A percentile compares a stretch with the other conserved stretches of the same genome.
These are phyloP conservation scores for Aspiorhynchus laticeps DNA, from an alignment of 2,113 vertebrate genomes.

Conservation along the genomic window DNA sequence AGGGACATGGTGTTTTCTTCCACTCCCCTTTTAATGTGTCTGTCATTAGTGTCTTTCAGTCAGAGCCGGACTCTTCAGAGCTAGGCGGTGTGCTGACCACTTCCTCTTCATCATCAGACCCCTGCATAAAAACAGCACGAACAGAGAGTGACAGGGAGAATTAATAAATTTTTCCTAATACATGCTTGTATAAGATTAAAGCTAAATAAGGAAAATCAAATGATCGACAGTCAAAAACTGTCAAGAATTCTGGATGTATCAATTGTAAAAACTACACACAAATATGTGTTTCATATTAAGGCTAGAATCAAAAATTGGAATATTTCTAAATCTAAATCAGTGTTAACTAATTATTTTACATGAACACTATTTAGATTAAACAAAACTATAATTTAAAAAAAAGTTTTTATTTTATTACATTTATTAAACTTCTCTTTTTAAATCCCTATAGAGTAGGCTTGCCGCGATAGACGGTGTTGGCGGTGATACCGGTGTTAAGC, in stretches of 20 bases:
- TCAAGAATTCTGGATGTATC: background rate
- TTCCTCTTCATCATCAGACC: conserved; percentile 80
- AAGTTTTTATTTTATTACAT: too few relatives aligned
- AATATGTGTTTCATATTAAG: background rate
- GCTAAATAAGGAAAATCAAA: background rate
- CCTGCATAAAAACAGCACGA: conserved; percentile 37
- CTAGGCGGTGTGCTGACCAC: conserved; percentile 75
- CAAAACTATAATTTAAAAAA: background rate
- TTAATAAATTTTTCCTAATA: background rate
- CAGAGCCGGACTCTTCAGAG: conserved; percentile 78
- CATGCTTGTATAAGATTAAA: background rate
- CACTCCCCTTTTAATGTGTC: background rate
- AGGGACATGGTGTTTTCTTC: background rate
- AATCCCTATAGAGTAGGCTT: background rate
- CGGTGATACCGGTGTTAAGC: too few relatives aligned
- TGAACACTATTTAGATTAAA: background rate
- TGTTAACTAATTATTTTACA: background rate
- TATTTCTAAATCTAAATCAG: too few relatives aligned
- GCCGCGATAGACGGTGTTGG: too few relatives aligned
- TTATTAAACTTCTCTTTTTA: background rate
- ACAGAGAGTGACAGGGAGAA: background rate
- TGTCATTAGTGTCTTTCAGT: conserved; percentile 48
- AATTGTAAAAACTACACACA: too few relatives aligned
- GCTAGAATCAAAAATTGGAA: background rate
- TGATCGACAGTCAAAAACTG: background rate